Evolutionary conservation across 2,113 vertebrate genomes (phyloP), one percentile per base, ranked within the genome.

Genomic region (Ursus arctos): DNA sequence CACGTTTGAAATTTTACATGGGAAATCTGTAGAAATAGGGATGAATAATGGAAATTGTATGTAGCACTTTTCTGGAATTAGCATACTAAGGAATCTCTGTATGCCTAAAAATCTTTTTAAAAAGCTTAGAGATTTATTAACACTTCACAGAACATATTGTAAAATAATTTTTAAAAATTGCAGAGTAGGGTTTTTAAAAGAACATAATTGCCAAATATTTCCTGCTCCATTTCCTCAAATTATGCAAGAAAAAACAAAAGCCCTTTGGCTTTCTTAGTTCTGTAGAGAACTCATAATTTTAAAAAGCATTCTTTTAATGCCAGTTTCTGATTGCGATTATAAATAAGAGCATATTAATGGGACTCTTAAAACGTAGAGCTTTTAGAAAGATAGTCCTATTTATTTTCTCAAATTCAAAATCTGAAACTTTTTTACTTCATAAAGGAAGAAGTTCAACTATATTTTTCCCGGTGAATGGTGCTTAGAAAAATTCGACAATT

Each of bases 151-250:
- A 61, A 36, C 22, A 80, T 61, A 81, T 9, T 71, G 4, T 81
- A 76, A 61, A 82, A 71, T 80, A 67, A 36, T 51, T 83, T 47
- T 22, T 47, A 3, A 7, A 92, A 79, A 80, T 43, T 63, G 26
- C 16, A 59, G 43, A 74, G 22, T 55, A 36, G 1, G 1, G 2
- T 61, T 92, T 89, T 49, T 33, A 53, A 83, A 90, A 86, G 13
- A 87, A 33, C 11, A 26, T 82, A 77, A 95, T 43, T 87, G 76
- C 14, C 53, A 91, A 86, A 19, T 83, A 91, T 85, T 51, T 71
- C 14, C 28, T 15, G 36, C 16, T 95, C 5, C 18, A 31, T 87
- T 95, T 96, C 16, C 49, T 93, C 18, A 92, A 96, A 83, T 95
- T 82, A 59, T 71, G 13, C 21, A 87, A 87, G 16, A 90, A 63